Evolutionary conservation across 2,888 invertebrate genomes (phyloP).

Genomic region (Fragum sueziense): DNA sequence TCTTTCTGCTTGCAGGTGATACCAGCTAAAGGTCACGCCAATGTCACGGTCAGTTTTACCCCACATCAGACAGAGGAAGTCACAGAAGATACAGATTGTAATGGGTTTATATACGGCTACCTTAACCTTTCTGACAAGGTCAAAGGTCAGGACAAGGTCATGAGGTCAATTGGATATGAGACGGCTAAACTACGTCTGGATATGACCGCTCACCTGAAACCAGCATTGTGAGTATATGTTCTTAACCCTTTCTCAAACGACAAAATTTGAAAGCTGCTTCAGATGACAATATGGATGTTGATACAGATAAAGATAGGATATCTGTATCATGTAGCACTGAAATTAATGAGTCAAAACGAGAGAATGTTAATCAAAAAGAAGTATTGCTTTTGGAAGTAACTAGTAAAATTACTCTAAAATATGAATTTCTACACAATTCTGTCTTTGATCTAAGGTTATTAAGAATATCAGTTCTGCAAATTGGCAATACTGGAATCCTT

Average conservation of each 20-base stretch:
- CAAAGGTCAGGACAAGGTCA: conserved; percentile 56
- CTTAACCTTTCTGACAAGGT: conserved; percentile 74
- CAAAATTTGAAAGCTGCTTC: neutral
- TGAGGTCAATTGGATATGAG: conserved; percentile 72
- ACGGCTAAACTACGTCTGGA: conserved; percentile 73
- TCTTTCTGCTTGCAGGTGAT: conserved; percentile 78
- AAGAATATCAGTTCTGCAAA: too few relatives aligned
- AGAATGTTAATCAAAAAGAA: too few relatives aligned
- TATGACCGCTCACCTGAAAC: conserved; percentile 79
- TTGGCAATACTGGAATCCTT: too few relatives aligned
- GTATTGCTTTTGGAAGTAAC: too few relatives aligned
- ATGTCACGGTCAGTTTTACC: conserved; percentile 73
- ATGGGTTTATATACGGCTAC: conserved; percentile 76
- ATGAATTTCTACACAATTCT: too few relatives aligned
- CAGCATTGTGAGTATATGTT: conserved; percentile 79
- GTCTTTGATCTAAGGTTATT: too few relatives aligned
- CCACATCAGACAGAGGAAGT: conserved; percentile 71
- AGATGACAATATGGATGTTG: neutral
- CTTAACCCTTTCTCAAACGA: neutral
- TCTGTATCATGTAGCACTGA: neutral
- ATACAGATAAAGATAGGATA: neutral
- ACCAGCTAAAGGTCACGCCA: conserved; percentile 73
- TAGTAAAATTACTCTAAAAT: too few relatives aligned
- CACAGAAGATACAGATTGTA: conserved; percentile 69
- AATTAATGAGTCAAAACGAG: neutral